A percentile compares a stretch with the other conserved stretches of the same genome.
Evolutionary conservation across 2,888 invertebrate genomes (phyloP).

Genomic region (Pseudococcus longispinus): DNA sequence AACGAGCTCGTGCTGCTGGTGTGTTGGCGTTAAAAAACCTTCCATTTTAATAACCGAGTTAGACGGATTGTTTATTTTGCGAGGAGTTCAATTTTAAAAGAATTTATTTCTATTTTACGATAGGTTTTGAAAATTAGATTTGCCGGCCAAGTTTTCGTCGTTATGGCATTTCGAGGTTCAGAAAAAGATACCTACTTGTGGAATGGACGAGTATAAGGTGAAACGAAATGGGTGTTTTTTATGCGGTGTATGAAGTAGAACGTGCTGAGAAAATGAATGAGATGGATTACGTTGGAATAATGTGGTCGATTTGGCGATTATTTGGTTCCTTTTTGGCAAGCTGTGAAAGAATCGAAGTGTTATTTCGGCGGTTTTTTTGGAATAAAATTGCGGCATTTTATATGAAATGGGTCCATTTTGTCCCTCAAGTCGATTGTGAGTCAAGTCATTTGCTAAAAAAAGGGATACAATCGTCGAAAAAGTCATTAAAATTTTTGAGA

Average conservation of each 20-base stretch:
- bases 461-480: no score
- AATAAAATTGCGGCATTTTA: no score
- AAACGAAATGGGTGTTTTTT: neutral
- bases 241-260: neutral
- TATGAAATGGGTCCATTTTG: no score
- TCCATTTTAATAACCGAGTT: slow-evolving; percentile 6
- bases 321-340: no score
- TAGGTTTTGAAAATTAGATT: slow-evolving; percentile 14
- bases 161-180: neutral
- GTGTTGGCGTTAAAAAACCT: slow-evolving; percentile 8
- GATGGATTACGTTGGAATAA: neutral
- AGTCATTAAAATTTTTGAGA: no score
- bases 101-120: slow-evolving; percentile 27
- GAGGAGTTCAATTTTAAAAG: slow-evolving; percentile 34
- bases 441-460: no score
- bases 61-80: slow-evolving; percentile 31
- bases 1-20: neutral
- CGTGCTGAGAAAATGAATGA: neutral
- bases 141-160: neutral
- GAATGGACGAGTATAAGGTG: neutral
- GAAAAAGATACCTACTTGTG: neutral
- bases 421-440: no score
- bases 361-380: no score
- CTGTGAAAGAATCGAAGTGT: no score
- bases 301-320: no score